Conservation (phyloP, 2,888 invertebrate genomes). For the Dorcus parallelipipedus region DNA sequence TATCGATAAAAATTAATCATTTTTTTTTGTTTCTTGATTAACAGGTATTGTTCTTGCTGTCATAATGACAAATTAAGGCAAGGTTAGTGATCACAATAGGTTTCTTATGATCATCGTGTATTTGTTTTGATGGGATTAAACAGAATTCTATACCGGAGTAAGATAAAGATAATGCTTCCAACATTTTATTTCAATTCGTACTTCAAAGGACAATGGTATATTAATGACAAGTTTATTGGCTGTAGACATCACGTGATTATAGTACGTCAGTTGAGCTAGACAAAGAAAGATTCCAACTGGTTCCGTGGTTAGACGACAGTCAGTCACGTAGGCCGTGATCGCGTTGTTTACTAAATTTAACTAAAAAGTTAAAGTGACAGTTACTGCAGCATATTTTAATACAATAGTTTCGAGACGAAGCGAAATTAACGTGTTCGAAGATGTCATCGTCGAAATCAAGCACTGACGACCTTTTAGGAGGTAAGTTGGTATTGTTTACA, state of each 20-base stretch:
- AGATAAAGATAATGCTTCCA: slow-evolving; percentile 10
- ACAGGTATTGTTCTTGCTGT: too few relatives aligned
- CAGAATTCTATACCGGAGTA: neutral
- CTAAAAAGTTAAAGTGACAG: slow-evolving; percentile 4
- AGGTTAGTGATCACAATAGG: too few relatives aligned
- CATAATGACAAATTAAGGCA: too few relatives aligned
- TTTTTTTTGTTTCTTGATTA: too few relatives aligned
- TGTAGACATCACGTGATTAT: slow-evolving; percentile 24
- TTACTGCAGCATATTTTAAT: neutral
- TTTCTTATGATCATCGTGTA: too few relatives aligned
- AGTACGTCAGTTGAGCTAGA: slow-evolving; percentile 28
- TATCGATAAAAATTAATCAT: too few relatives aligned
- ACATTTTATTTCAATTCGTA: slow-evolving; percentile 15
- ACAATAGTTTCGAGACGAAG: slow-evolving; percentile 4
- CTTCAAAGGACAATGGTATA: slow-evolving; percentile 11
- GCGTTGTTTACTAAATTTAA: slow-evolving; percentile 6
- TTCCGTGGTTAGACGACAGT: slow-evolving; percentile 30
- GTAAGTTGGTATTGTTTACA: slow-evolving; percentile 36
- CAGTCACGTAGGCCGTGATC: slow-evolving; percentile 37
- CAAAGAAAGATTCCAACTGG: slow-evolving; percentile 34
- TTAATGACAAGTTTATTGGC: slow-evolving; percentile 16
- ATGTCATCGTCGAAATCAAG: slow-evolving; percentile 49
- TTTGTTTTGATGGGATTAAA: too few relatives aligned
- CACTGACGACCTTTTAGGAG: slow-evolving; percentile 46
- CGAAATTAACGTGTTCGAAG: slow-evolving; percentile 20